Percentiles rank a stretch among this genome's conserved stretches.
Conservation (phyloP, 1,140 invertebrate genomes). For the Cydia splendana region DNA sequence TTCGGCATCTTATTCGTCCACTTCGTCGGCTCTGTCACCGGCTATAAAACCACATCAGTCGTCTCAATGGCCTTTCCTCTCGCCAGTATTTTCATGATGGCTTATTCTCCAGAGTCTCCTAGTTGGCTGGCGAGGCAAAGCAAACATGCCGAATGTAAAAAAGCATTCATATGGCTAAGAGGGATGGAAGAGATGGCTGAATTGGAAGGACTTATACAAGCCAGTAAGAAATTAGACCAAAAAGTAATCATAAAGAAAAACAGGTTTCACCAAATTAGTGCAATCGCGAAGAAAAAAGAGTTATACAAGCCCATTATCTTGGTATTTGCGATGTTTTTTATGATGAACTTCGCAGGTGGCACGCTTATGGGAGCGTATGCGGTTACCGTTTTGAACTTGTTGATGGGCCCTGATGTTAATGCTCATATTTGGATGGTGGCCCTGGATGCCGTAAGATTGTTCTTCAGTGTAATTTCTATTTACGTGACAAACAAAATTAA, state of each 20-base stretch:
- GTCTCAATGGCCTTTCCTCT: constrained; percentile 63
- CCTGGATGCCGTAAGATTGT: constrained; percentile 80
- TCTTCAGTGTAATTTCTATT: constrained; percentile 46
- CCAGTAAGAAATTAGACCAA: constrained; percentile 10
- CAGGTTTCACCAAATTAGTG: neutral
- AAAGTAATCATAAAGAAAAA: constrained; percentile 5
- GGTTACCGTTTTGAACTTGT: constrained; percentile 76
- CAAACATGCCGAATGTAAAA: constrained; percentile 53
- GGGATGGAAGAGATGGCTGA: constrained; percentile 46
- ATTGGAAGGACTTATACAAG: constrained; percentile 34
- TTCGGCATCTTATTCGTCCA: constrained; percentile 74
- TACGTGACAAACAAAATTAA: constrained; percentile 30
- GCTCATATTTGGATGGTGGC: constrained; percentile 81
- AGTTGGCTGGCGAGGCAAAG: constrained; percentile 79
- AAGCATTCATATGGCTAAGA: constrained; percentile 60
- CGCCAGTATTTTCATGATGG: constrained; percentile 53
- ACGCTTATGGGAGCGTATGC: constrained; percentile 82
- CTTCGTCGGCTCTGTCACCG: constrained; percentile 71
- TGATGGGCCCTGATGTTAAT: constrained; percentile 65
- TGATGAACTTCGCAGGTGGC: constrained; percentile 34
- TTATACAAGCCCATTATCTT: constrained; percentile 31
- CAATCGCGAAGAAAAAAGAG: constrained; percentile 25
- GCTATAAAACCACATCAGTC: constrained; percentile 72
- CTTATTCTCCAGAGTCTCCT: constrained; percentile 82
- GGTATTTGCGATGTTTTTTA: constrained; percentile 16